These are phyloP conservation scores for Baryphthengus martii DNA, from an alignment of 2,113 vertebrate genomes.

Conservation along the genomic window DNA sequence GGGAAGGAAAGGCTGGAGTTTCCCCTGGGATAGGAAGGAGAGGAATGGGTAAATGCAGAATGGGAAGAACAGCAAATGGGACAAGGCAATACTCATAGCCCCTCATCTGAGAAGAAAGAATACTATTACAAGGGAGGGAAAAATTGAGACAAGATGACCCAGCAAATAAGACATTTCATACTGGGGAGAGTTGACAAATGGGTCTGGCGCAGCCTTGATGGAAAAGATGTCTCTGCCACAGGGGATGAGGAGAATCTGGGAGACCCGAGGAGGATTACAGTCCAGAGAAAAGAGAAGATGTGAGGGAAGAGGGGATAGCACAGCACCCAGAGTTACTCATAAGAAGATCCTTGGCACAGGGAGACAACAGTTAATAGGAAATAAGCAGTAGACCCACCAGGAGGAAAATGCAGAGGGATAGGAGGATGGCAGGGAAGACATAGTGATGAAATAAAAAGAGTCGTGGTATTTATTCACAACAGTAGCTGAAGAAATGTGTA, in stretches of 20 bases:
- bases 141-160: neutral
- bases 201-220: neutral
- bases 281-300: neutral
- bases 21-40: neutral
- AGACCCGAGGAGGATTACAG: neutral
- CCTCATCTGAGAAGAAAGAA: neutral
- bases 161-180: neutral
- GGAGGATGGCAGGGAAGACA: neutral
- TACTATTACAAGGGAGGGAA: neutral
- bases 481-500: neutral
- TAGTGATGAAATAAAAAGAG: neutral
- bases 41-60: neutral
- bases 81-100: neutral
- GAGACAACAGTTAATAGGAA: neutral
- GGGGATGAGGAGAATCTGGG: neutral
- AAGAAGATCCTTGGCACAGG: neutral
- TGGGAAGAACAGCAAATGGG: neutral
- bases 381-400: neutral
- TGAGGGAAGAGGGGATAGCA: neutral
- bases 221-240: neutral
- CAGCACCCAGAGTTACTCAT: neutral
- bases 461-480: neutral
- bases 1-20: neutral
- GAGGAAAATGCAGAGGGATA: neutral
- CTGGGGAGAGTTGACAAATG: neutral